A percentile compares a stretch with the other conserved stretches of the same genome.
Evolutionary conservation across 2,797 vertebrate species (phyloP).

Genomic region (Benthosema pterotum): DNA sequence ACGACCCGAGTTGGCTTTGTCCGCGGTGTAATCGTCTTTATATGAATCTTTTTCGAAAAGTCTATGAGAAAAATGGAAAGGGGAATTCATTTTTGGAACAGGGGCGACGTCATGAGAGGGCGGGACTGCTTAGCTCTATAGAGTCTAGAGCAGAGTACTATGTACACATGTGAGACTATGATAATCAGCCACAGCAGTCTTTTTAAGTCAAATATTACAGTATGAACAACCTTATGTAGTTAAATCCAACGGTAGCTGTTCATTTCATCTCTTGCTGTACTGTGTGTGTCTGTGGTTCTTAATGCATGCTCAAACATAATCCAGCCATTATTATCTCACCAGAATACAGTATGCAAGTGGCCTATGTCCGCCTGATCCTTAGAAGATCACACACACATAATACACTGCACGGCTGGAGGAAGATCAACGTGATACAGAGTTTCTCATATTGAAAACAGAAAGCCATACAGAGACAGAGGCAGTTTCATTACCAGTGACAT

Average conservation of each 20-base stretch:
- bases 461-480: slow-evolving; percentile 29
- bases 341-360: slow-evolving; percentile 41
- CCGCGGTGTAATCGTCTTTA: too few relatives aligned
- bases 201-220: too few relatives aligned
- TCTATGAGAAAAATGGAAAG: too few relatives aligned
- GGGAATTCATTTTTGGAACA: too few relatives aligned
- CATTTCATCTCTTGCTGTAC: slow-evolving; percentile 12
- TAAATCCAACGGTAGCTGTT: slow-evolving; percentile 23
- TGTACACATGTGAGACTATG: background rate
- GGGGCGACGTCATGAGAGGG: too few relatives aligned
- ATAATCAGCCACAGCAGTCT: background rate
- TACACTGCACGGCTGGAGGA: slow-evolving; percentile 9
- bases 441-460: slow-evolving; percentile 50
- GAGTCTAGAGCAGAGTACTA: too few relatives aligned
- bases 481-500: slow-evolving; percentile 54
- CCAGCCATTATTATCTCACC: slow-evolving; percentile 36
- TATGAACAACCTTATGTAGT: too few relatives aligned
- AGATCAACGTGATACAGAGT: slow-evolving; percentile 43
- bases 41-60: too few relatives aligned
- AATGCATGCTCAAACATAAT: slow-evolving; percentile 30
- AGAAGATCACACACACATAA: slow-evolving; percentile 18
- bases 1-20: too few relatives aligned
- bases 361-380: slow-evolving; percentile 31
- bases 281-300: slow-evolving; percentile 5
- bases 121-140: too few relatives aligned